Evolutionary conservation across 92 coral and sea anemone genomes (phyloP).

Genomic region (Plumapathes pennacea): DNA sequence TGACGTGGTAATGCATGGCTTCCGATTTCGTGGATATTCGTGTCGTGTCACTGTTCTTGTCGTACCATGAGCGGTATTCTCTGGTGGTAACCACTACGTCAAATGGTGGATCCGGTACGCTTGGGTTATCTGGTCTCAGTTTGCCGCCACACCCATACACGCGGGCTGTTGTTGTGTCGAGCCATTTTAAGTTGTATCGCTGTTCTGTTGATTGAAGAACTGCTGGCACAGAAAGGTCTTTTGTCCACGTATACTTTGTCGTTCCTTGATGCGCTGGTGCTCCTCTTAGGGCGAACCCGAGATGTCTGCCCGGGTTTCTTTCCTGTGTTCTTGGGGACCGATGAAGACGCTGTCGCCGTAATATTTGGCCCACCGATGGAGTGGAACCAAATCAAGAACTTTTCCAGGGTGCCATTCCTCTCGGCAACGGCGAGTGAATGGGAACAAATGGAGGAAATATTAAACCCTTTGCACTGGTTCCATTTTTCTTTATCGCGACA

Average conservation of each 20-base stretch:
- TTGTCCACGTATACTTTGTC: neutral
- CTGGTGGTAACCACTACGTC: constrained; percentile 28
- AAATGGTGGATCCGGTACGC: constrained; percentile 18
- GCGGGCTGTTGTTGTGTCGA: constrained; percentile 7
- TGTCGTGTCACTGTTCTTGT: constrained; percentile 2
- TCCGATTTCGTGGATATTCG: constrained; percentile 27
- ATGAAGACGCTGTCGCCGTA: constrained; percentile 1
- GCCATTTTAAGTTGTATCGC: constrained; percentile 5
- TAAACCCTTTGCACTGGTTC: constrained; percentile 3
- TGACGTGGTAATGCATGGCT: constrained; percentile 36
- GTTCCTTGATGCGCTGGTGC: neutral
- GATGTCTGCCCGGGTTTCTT: constrained; percentile 4
- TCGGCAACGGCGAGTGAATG: constrained; percentile 9
- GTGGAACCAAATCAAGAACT: constrained; percentile 9
- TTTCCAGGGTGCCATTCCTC: neutral
- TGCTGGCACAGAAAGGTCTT: neutral
- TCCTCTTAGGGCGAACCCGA: neutral
- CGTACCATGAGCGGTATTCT: constrained; percentile 38
- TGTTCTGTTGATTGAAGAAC: neutral
- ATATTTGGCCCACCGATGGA: constrained; percentile 1
- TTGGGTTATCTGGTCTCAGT: constrained; percentile 10
- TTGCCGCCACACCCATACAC: constrained; percentile 39
- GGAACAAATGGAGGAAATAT: constrained; percentile 9
- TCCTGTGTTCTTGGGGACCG: neutral
- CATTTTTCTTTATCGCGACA: constrained; percentile 10